Evolutionary conservation across 1,140 invertebrate genomes (phyloP).

Genomic region (Ceratina calcarata): DNA sequence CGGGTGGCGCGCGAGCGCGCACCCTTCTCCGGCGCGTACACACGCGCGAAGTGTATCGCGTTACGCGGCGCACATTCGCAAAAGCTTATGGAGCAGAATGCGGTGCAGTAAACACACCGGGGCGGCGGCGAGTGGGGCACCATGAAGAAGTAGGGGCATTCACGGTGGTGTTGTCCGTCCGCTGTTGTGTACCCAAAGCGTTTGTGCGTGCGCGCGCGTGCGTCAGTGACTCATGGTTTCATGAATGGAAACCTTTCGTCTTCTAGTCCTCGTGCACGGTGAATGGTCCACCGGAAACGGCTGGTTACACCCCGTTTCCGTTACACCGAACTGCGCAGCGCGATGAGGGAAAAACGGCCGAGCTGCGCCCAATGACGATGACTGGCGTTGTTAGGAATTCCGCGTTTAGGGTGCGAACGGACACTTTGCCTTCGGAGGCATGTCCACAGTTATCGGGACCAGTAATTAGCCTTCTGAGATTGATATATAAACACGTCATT

Average conservation of each 20-base stretch:
- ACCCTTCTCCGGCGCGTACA: background rate
- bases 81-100: slow-evolving; percentile 4
- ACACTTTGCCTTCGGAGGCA: no score
- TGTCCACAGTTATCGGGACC: rapidly evolving
- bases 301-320: slow-evolving; percentile 75
- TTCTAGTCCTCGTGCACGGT: slow-evolving; percentile 64
- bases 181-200: background rate
- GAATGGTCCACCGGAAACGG: slow-evolving; percentile 76
- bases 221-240: slow-evolving; percentile 72
- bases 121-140: slow-evolving; percentile 31
- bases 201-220: slow-evolving; percentile 28
- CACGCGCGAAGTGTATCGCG: background rate
- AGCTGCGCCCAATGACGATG: background rate
- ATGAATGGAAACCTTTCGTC: slow-evolving; percentile 74
- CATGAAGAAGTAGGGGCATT: slow-evolving; percentile 41
- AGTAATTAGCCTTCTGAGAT: no score
- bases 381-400: background rate
- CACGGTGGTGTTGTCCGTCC: slow-evolving; percentile 38
- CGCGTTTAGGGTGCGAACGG: no score
- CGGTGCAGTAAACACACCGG: slow-evolving; percentile 43
- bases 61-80: slow-evolving; percentile 6
- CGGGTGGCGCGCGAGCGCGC: slow-evolving; percentile 1
- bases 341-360: slow-evolving; percentile 23
- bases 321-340: slow-evolving; percentile 63
- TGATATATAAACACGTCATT: no score